phyloP scores from a whole-genome alignment of 1,140 invertebrate species.

The Euura saliciscinereae region DNA sequence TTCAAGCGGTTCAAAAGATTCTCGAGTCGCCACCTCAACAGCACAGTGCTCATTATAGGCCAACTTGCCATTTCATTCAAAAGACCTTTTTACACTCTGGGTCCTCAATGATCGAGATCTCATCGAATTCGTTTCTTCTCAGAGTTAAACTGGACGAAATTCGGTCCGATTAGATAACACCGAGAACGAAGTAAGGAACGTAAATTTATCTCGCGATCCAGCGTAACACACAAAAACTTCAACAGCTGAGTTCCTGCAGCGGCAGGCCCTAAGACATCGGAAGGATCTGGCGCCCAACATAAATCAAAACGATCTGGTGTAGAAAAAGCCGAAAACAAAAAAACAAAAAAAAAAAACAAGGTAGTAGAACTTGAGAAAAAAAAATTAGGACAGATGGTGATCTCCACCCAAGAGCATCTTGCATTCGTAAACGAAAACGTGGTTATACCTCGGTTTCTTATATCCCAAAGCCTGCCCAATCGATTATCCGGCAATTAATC shows the following conservation, averaged over 20 bases:
- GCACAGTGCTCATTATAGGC: not conserved
- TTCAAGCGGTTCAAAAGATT: not conserved
- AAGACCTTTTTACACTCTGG: not conserved
- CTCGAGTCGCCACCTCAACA: not conserved
- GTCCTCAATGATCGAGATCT: not conserved
- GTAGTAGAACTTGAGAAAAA: not conserved
- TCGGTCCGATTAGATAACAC: not conserved
- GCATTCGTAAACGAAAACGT: not conserved
- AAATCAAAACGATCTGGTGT: conserved; percentile 1
- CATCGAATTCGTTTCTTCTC: no score
- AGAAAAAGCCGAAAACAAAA: not conserved
- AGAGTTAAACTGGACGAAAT: not conserved
- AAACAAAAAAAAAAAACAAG: not conserved
- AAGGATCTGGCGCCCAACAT: conserved; percentile 13
- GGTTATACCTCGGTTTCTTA: no score
- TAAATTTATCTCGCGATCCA: not conserved
- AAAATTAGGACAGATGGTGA: conserved; percentile 13
- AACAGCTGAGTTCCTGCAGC: not conserved
- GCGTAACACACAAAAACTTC: not conserved
- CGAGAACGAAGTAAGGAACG: not conserved
- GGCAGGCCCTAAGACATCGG: not conserved
- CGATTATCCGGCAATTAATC: no score
- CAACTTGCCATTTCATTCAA: not conserved
- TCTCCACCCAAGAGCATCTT: conserved; percentile 4
- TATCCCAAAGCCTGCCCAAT: not conserved